phyloP scores from a whole-genome alignment of 2,113 vertebrate species.

The Oreochromis spilurus region DNA sequence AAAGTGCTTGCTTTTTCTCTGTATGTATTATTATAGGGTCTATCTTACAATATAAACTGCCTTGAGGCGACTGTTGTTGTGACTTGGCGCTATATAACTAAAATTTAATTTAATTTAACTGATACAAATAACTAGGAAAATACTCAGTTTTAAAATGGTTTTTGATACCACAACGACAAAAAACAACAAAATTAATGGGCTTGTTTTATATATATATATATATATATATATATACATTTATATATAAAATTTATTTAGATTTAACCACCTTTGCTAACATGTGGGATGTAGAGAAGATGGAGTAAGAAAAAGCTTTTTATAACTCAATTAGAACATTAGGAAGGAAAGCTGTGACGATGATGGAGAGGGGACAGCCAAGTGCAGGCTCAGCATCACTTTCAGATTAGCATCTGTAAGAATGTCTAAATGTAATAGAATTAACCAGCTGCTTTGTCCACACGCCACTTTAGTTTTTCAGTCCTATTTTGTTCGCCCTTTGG shows the following conservation, averaged over 20 bases:
- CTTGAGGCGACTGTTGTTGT: background rate
- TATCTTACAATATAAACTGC: rapidly evolving
- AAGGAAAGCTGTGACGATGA: background rate
- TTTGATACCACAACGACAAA: background rate
- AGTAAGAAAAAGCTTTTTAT: background rate
- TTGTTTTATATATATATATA: background rate
- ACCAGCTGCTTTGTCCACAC: background rate
- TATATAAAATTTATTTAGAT: background rate
- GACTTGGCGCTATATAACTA: rapidly evolving
- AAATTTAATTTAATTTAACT: background rate
- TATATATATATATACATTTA: too few species aligned
- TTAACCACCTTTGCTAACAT: background rate
- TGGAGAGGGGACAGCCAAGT: background rate
- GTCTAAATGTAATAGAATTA: background rate
- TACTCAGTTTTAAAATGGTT: background rate
- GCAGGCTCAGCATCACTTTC: background rate
- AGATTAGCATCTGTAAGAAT: background rate
- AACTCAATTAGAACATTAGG: background rate
- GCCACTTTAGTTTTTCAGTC: background rate
- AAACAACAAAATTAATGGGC: background rate
- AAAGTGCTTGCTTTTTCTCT: background rate
- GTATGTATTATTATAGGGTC: rapidly evolving
- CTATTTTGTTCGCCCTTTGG: background rate
- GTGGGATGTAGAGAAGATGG: background rate
- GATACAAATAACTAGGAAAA: background rate